Base-by-base conservation (phyloP, 2,113 vertebrate genomes). In the Tyto alba region DNA sequence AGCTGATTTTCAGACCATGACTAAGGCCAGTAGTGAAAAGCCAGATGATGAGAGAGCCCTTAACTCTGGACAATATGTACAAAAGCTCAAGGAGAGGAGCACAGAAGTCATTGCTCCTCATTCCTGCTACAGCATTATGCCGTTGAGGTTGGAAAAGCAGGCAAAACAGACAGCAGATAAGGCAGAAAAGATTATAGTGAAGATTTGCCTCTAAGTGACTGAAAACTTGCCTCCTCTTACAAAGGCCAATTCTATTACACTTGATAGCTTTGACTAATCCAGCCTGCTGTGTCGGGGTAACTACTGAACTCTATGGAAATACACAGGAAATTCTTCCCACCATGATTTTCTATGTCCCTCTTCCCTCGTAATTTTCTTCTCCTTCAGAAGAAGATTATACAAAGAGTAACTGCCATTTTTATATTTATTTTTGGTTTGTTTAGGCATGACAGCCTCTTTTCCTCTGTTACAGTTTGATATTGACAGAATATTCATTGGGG, bases 11-110 rank as follows among this genome's bases (percentile, higher is more conserved):
- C 75, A 89, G 68, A 87, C 76, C 25, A 73, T 75, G 87, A 96
- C 90, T 98, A 98, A 98, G 98, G 97, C 97, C 95, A 98, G 94
- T 93, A 97, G 40, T 62, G 90, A 92, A 93, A 89, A 97, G 86
- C 82, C 95, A 95, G 96, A 92, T 96, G 95, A 94, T 97, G 96
- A 96, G 97, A 97, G 98, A 96, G 75, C 74, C 47, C 57, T 36
- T 82, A 90, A 96, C 63, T 74, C 91, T 71, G 85, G 75, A 96
- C 81, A 89, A 95, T 92, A 89, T 63, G 30, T 21, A 96, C 95
- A 97, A 97, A 97, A 93, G 90, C 89, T 94, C 88, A 82, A 95
- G 97, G 89, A 96, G 91, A 80, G 85, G 67, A 90, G 60, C 72
- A 91, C 40, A 62, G 84, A 96, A 97, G 93, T 93, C 80, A 89